Evolutionary conservation across 1,140 invertebrate species (phyloP), one percentile per base, ranked within the genome.

Genomic region (Trichoplusia ni): DNA sequence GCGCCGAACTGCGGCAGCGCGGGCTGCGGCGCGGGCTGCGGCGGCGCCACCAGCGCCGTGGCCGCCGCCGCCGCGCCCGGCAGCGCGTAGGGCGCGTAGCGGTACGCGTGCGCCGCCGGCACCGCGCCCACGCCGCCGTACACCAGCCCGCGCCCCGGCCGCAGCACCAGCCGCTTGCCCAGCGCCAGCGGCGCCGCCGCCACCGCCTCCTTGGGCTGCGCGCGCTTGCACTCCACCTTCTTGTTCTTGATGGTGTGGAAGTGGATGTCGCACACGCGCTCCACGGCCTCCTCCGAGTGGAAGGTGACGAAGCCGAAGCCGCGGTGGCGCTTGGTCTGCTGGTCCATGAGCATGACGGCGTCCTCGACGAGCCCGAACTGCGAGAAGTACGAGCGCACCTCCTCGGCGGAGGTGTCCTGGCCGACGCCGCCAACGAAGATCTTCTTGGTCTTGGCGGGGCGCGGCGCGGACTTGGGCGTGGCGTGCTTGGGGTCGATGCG

Each of bases 401-500:
- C 97, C 37, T 98, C 96, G 47, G 95, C 95, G 21, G 95, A 96
- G 0, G 96, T 98, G 86, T 98, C 96, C 84, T 98, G 97, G 59
- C 96, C 96, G 16, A 98, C 96, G 31, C 97, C 96, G 25, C 97
- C 96, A 1, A 97, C 96, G 88, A 98, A 97, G 69, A 97, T 97
- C 90, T 97, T 97, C 90, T 97, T 97, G 60, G 96, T 97, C 79
- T 96, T 95, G 83, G 96, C 96, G 33, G 95, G 94, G 75, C 95
- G 96, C 21, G 95, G 95, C n/a, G 96, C 93, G 71, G 96, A 97
- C 88, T 97, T 97, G 49, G 96, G 96, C 27, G 97, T 98, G 49
- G 96, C 97, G 92, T 97, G 96, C 79, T 97, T 98, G 14, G 96
- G 97, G 87, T 98, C 97, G 80, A 98, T 98, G 91, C 98, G 97